These are phyloP conservation scores for Pollenia griseotomentosa DNA, from an alignment of 2,888 invertebrate genomes.

Conservation along the genomic window DNA sequence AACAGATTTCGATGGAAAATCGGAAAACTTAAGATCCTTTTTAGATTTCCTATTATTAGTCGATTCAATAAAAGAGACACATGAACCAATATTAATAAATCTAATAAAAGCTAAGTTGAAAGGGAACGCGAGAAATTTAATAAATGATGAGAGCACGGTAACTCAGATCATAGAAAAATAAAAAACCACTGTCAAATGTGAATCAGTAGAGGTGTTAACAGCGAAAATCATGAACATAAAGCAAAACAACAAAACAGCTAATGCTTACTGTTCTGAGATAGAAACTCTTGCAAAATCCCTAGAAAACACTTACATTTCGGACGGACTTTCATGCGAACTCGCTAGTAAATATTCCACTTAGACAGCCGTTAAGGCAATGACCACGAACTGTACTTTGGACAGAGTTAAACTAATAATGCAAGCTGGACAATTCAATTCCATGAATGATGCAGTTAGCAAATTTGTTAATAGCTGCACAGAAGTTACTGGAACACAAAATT, in stretches of 20 bases:
- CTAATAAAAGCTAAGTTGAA: background rate
- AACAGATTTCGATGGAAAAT: too few species aligned
- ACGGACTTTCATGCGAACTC: background rate
- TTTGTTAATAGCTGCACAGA: too few species aligned
- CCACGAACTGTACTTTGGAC: too few species aligned
- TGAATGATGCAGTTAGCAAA: background rate
- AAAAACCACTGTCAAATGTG: background rate
- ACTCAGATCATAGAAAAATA: slow-evolving; percentile 19
- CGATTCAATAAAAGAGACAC: too few species aligned
- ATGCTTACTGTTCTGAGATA: background rate
- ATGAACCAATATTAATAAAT: too few species aligned
- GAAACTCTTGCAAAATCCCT: background rate
- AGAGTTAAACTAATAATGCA: background rate
- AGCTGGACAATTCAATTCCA: background rate
- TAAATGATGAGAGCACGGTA: background rate
- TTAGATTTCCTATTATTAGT: too few species aligned
- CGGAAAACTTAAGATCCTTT: too few species aligned
- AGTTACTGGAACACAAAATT: too few species aligned
- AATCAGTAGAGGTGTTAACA: slow-evolving; percentile 12
- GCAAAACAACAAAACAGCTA: slow-evolving; percentile 6
- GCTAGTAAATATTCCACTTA: background rate
- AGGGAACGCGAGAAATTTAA: background rate
- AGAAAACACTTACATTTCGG: slow-evolving; percentile 3
- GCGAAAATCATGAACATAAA: slow-evolving; percentile 8
- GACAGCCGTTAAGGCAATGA: too few species aligned